Evolutionary conservation across 2,797 vertebrate genomes (phyloP).

Genomic region (Enteromius treurensis): DNA sequence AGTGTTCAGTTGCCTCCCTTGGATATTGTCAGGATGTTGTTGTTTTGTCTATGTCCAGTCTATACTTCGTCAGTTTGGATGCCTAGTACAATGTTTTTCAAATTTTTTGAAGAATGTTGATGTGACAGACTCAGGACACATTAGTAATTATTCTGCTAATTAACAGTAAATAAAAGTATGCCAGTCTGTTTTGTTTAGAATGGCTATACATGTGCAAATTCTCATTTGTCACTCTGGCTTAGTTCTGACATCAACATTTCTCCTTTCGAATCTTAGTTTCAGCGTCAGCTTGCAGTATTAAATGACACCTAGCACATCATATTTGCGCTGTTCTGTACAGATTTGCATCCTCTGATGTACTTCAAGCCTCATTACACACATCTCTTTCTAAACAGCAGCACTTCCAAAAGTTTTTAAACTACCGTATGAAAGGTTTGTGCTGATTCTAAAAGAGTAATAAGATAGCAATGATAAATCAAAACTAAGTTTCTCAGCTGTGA

Average conservation of each 20-base stretch:
- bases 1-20: neutral
- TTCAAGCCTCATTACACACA: constrained; percentile 10
- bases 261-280: constrained; percentile 2
- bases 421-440: constrained; percentile 2
- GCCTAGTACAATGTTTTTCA: neutral
- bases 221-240: neutral
- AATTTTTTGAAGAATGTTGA: neutral
- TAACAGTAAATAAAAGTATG: neutral
- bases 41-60: constrained; percentile 7
- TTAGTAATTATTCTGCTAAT: neutral
- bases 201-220: neutral
- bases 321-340: constrained; percentile 19
- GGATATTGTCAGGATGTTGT: neutral
- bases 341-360: constrained; percentile 13
- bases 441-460: neutral
- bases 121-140: neutral
- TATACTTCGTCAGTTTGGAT: neutral
- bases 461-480: constrained; percentile 6
- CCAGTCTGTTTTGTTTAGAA: constrained; percentile 4
- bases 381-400: constrained; percentile 20
- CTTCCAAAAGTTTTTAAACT: constrained; percentile 10
- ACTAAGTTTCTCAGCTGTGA: neutral
- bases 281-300: neutral
- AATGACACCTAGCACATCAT: neutral
- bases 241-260: neutral